These are phyloP conservation scores for Caligus rogercresseyi DNA, from an alignment of 1,140 invertebrate genomes.

Conservation along the genomic window DNA sequence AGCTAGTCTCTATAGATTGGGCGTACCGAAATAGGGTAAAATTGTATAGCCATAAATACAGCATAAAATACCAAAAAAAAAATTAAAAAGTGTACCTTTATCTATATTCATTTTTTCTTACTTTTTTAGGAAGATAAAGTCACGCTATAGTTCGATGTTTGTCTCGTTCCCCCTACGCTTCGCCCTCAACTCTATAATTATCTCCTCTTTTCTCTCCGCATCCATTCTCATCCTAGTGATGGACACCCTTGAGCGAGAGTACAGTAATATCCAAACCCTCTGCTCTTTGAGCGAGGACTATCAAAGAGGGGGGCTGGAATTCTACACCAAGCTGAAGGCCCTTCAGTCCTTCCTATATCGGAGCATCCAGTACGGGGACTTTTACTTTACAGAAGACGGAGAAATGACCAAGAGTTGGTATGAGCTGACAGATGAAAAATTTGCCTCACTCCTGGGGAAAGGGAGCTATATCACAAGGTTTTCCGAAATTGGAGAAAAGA, in stretches of 20 bases:
- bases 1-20: too few relatives aligned
- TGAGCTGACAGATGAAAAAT: neutral
- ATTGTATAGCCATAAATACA: too few relatives aligned
- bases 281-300: neutral
- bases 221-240: neutral
- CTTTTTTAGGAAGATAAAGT: neutral
- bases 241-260: neutral
- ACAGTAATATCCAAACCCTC: neutral
- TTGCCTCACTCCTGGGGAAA: neutral
- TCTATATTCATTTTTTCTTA: too few relatives aligned
- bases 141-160: neutral
- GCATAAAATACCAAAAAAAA: too few relatives aligned
- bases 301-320: neutral
- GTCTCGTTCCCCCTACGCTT: neutral
- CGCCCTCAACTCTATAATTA: neutral
- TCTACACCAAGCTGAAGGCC: neutral
- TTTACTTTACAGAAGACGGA: neutral
- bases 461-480: neutral
- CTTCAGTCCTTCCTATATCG: neutral
- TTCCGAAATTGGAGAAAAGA: too few relatives aligned
- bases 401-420: neutral
- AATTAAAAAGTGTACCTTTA: too few relatives aligned
- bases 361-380: neutral
- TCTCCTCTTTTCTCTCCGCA: neutral
- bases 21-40: too few relatives aligned